phyloP scores from a whole-genome alignment of 2,888 invertebrate species.

The Drosophila meridionalis region DNA sequence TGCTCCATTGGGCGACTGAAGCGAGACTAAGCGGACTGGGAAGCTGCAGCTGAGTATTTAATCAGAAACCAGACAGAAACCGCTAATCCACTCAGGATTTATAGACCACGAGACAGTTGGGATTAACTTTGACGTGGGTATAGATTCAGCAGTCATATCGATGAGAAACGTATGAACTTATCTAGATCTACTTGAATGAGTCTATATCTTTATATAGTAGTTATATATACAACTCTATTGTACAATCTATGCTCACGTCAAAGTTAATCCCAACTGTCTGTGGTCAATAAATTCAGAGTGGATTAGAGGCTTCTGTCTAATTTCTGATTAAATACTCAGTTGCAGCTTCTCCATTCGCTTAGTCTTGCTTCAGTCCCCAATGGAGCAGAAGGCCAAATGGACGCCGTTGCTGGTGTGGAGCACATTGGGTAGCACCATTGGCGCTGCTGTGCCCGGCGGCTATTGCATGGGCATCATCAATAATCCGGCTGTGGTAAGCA shows the following conservation, averaged over 20 bases:
- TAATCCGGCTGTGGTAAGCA: slow-evolving; percentile 89
- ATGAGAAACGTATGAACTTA: too few species aligned
- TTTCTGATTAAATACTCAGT: slow-evolving; percentile 12
- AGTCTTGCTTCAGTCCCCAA: slow-evolving; percentile 26
- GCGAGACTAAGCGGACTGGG: slow-evolving; percentile 7
- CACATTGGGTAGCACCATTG: slow-evolving; percentile 81
- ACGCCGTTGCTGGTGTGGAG: slow-evolving; percentile 51
- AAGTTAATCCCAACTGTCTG: slow-evolving; percentile 6
- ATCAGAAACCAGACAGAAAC: not conserved
- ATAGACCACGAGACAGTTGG: slow-evolving; percentile 7
- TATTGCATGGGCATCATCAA: slow-evolving; percentile 93
- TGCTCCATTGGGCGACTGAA: slow-evolving; percentile 16
- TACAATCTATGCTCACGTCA: not conserved
- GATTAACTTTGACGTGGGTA: not conserved
- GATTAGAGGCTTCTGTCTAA: slow-evolving; percentile 15
- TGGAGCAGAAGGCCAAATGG: slow-evolving; percentile 38
- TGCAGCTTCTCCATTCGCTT: not conserved
- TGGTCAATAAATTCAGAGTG: slow-evolving; percentile 26
- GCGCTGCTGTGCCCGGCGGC: slow-evolving; percentile 91
- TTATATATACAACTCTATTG: not conserved
- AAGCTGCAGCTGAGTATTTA: not conserved
- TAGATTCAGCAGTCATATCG: too few species aligned
- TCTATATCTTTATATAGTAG: too few species aligned
- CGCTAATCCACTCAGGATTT: slow-evolving; percentile 34
- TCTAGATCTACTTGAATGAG: too few species aligned